phyloP scores from a whole-genome alignment of 2,888 invertebrate species.

The Drosophila emarginata region DNA sequence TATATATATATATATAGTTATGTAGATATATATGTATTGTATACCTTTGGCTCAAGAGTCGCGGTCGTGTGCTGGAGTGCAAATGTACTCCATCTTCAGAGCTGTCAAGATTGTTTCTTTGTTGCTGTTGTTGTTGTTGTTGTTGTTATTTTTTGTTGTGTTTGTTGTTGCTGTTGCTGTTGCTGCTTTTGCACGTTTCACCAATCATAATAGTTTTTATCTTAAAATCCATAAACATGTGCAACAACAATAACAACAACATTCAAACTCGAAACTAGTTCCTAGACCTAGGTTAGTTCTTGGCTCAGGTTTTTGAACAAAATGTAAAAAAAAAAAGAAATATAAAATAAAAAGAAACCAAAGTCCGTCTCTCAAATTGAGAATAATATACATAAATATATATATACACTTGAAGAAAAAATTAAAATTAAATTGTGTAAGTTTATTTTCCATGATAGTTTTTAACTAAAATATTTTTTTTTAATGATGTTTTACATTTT shows the following conservation, averaged over 20 bases:
- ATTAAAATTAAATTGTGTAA: too few species aligned
- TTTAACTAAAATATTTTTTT: too few species aligned
- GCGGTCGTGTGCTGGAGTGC: slow-evolving; percentile 47
- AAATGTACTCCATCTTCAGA: slow-evolving; percentile 38
- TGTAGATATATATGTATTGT: not conserved
- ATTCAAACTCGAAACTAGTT: slow-evolving; percentile 56
- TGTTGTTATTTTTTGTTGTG: too few species aligned
- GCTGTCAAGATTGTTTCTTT: slow-evolving; percentile 54
- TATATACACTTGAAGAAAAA: not conserved
- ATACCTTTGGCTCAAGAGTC: not conserved
- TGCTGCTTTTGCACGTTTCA: slow-evolving; percentile 62
- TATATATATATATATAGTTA: not conserved
- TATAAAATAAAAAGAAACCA: not conserved
- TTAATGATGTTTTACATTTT: too few species aligned
- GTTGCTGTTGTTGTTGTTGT: slow-evolving; percentile 22
- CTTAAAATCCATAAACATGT: slow-evolving; percentile 73
- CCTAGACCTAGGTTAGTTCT: slow-evolving; percentile 75
- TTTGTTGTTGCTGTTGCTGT: slow-evolving; percentile 14
- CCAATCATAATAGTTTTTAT: slow-evolving; percentile 72
- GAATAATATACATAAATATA: not conserved
- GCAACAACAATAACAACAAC: slow-evolving; percentile 51
- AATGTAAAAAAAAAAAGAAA: not conserved
- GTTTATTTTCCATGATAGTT: too few species aligned
- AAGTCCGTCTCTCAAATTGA: slow-evolving; percentile 9
- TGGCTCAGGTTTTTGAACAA: slow-evolving; percentile 33